phyloP scores from a whole-genome alignment of 2,888 invertebrate species.

The Sceliomorpha sp. region DNA sequence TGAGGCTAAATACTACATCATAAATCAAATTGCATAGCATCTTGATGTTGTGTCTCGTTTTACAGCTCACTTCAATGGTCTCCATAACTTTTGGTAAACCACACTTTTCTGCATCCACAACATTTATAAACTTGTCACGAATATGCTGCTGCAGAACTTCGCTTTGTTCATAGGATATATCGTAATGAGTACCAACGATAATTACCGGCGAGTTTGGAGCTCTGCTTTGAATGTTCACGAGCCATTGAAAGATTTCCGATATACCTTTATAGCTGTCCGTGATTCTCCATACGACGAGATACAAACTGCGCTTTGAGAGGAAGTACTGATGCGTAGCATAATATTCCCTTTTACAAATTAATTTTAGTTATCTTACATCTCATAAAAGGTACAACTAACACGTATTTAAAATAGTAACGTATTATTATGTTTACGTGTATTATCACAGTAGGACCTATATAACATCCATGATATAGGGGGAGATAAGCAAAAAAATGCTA shows the following conservation, averaged over 20 bases:
- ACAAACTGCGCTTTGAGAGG: conserved; percentile 95
- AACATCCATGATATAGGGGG: too few relatives aligned
- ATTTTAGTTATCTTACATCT: too few relatives aligned
- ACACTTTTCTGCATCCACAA: conserved; percentile 97
- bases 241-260: conserved; percentile 95
- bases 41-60: conserved; percentile 93
- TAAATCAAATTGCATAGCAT: conserved; percentile 95
- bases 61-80: conserved; percentile 94
- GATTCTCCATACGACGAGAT: conserved; percentile 97
- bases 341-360: conserved; percentile 96
- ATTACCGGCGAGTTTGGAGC: conserved; percentile 98
- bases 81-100: conserved; percentile 96
- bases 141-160: conserved; percentile 94
- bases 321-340: conserved; percentile 99
- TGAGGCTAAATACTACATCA: conserved; percentile 94
- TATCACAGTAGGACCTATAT: too few relatives aligned
- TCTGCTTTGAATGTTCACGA: conserved; percentile 95
- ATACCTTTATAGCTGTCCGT: conserved; percentile 94
- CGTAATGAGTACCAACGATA: conserved; percentile 98
- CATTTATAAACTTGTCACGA: conserved; percentile 92
- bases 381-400: too few relatives aligned
- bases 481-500: too few relatives aligned
- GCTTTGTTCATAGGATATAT: conserved; percentile 88
- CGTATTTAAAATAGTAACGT: too few relatives aligned
- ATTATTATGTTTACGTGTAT: too few relatives aligned